Conservation (phyloP, 2,797 vertebrate species). For the Rhinogobio ventralis region DNA sequence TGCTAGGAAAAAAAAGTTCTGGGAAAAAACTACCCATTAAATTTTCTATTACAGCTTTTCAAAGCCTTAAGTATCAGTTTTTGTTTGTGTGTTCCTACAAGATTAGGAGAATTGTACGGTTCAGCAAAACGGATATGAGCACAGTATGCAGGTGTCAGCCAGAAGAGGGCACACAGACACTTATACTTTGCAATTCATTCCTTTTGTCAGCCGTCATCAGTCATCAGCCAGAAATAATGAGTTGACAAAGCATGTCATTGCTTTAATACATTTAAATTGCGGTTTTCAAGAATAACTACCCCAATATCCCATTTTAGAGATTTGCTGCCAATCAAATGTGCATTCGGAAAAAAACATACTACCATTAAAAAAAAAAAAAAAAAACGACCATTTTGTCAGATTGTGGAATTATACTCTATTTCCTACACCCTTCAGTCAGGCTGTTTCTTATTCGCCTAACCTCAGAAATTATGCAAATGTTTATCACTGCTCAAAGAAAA, state of each 20-base stretch:
- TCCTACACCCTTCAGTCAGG: not conserved
- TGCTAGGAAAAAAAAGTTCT: not conserved
- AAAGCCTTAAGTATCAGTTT: not conserved
- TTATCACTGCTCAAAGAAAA: constrained; percentile 1
- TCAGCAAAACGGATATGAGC: constrained; percentile 16
- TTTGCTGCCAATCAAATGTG: not conserved
- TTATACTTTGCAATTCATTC: constrained; percentile 34
- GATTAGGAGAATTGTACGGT: not conserved
- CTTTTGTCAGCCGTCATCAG: constrained; percentile 9
- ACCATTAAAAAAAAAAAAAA: not conserved
- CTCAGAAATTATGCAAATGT: not conserved
- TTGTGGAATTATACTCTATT: not conserved
- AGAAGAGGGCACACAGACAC: constrained; percentile 73
- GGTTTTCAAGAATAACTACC: not conserved
- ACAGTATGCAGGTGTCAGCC: constrained; percentile 58
- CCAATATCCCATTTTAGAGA: not conserved
- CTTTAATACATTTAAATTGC: not conserved
- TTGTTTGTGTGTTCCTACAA: not conserved
- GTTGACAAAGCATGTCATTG: not conserved
- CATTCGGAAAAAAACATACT: too few relatives aligned
- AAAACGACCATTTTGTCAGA: not conserved
- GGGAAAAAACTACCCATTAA: not conserved
- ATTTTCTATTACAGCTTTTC: not conserved
- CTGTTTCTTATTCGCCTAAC: not conserved
- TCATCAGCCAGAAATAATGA: not conserved